A percentile compares a stretch with the other conserved stretches of the same genome.
These are phyloP conservation scores for Acanthacorydalis orientalis DNA, from an alignment of 2,888 invertebrate species.

Conservation along the genomic window DNA sequence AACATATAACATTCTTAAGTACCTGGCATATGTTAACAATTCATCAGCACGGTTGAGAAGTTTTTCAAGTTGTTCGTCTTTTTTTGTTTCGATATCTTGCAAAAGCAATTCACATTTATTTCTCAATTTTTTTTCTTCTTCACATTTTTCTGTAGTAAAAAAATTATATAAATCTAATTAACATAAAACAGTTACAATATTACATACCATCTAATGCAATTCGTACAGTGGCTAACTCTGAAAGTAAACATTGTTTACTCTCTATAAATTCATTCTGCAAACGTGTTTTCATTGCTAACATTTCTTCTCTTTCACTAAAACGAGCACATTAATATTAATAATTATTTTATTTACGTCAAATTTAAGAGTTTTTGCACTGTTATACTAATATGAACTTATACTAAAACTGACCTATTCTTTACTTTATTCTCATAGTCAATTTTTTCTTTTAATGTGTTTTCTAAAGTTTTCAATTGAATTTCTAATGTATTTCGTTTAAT, in stretches of 20 bases:
- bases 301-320: background rate
- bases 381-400: too few relatives aligned
- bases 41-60: background rate
- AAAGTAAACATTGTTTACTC: background rate
- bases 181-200: too few relatives aligned
- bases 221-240: slow-evolving; percentile 4
- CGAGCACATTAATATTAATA: background rate
- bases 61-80: background rate
- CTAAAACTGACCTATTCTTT: too few relatives aligned
- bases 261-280: background rate
- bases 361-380: too few relatives aligned
- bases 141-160: slow-evolving; percentile 4
- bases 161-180: background rate
- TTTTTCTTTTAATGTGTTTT: too few relatives aligned
- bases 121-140: slow-evolving; percentile 1
- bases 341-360: background rate
- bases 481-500: too few relatives aligned
- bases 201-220: slow-evolving; percentile 7
- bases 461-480: too few relatives aligned
- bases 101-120: background rate
- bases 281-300: background rate
- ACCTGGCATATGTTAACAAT: too few relatives aligned
- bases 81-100: background rate
- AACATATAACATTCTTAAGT: too few relatives aligned
- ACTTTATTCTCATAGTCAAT: too few relatives aligned